Evolutionary conservation across 2,888 invertebrate genomes (phyloP).

Genomic region (Oligia fasciuncula): DNA sequence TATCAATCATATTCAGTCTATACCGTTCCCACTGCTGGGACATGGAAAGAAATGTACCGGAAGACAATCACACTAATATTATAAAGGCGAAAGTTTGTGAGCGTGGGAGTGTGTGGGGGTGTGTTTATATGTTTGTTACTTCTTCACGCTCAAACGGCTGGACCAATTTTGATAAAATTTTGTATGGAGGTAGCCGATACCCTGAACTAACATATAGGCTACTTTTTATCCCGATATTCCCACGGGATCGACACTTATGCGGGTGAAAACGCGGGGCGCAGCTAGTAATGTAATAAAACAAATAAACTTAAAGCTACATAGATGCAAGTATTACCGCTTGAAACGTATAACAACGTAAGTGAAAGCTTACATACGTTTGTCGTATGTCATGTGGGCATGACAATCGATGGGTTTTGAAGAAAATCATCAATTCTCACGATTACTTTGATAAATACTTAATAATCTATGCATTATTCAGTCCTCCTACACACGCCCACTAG

Average conservation of each 20-base stretch:
- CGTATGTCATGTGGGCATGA: constrained; percentile 51
- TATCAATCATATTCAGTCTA: background rate
- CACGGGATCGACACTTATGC: no score
- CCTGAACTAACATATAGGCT: no score
- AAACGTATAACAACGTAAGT: constrained; percentile 31
- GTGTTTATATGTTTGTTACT: no score
- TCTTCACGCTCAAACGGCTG: no score
- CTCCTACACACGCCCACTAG: constrained; percentile 62
- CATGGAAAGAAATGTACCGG: background rate
- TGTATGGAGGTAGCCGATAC: no score
- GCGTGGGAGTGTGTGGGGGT: no score
- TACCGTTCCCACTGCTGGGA: background rate
- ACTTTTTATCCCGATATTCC: no score
- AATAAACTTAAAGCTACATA: background rate
- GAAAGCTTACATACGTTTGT: constrained; percentile 42
- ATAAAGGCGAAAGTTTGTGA: no score
- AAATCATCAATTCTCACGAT: constrained; percentile 65
- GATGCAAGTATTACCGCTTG: background rate
- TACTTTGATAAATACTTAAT: constrained; percentile 63
- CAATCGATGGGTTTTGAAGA: constrained; percentile 50
- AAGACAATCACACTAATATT: background rate
- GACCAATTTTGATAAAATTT: no score
- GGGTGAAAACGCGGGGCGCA: no score
- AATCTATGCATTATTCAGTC: constrained; percentile 57
- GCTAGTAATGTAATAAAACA: background rate